Percentiles rank a stretch among this genome's conserved stretches.
phyloP scores from a whole-genome alignment of 2,888 invertebrate species.

The Lochmaea crataegi region DNA sequence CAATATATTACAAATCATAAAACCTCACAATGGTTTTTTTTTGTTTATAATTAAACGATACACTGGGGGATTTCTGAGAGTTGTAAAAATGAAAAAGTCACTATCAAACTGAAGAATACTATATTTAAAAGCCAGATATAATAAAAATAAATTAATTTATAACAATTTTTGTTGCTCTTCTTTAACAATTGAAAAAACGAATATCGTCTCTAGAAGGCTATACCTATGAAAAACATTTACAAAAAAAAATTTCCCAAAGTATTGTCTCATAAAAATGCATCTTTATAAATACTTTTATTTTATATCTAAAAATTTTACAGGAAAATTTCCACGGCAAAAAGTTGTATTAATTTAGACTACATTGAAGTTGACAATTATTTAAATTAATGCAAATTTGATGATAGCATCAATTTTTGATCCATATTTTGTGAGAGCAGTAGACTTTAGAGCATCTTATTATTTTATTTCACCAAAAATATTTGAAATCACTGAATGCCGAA shows the following conservation, averaged over 20 bases:
- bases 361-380: background rate
- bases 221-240: constrained; percentile 51
- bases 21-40: too few species aligned
- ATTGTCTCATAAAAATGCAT: constrained; percentile 55
- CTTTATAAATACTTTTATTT: constrained; percentile 46
- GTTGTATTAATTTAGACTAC: too few species aligned
- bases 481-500: too few species aligned
- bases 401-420: too few species aligned
- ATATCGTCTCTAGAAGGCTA: constrained; percentile 47
- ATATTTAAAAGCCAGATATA: constrained; percentile 47
- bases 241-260: constrained; percentile 45
- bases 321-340: constrained; percentile 36
- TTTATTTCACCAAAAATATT: too few species aligned
- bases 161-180: constrained; percentile 54
- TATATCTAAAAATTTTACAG: constrained; percentile 36
- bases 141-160: constrained; percentile 56
- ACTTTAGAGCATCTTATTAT: too few species aligned
- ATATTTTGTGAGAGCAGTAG: too few species aligned
- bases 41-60: too few species aligned
- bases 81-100: constrained; percentile 8
- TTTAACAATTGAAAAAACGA: constrained; percentile 56
- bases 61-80: background rate
- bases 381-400: background rate
- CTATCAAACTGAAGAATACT: constrained; percentile 42
- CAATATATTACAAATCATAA: too few species aligned